Percentiles rank a stretch among this genome's conserved stretches.
Evolutionary conservation across 2,797 vertebrate species (phyloP).

Genomic region (Tympanoctomys barrerae): DNA sequence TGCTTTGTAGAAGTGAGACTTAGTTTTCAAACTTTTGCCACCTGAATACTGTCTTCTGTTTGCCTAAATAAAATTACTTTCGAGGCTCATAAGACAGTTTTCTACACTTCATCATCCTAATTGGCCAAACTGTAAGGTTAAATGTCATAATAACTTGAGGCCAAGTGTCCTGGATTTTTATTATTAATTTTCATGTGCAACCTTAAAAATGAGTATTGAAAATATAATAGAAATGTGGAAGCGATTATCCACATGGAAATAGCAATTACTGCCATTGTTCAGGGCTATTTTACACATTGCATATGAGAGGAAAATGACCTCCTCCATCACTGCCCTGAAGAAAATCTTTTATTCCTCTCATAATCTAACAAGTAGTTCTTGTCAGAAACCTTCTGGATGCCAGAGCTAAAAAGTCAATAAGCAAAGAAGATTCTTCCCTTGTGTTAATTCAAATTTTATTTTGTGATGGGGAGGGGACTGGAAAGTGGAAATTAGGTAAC

Average conservation of each 20-base stretch:
- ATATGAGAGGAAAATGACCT: not conserved
- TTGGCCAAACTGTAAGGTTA: conserved; percentile 2
- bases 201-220: not conserved
- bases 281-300: not conserved
- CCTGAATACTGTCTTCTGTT: not conserved
- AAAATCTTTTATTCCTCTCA: not conserved
- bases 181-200: not conserved
- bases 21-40: not conserved
- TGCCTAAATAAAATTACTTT: not conserved
- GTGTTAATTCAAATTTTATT: not conserved
- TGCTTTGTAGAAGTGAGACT: not conserved
- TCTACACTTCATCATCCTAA: not conserved
- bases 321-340: not conserved
- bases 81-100: not conserved
- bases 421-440: not conserved
- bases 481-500: not conserved
- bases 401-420: not conserved
- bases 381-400: not conserved
- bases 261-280: not conserved
- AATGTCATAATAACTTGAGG: not conserved
- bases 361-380: not conserved
- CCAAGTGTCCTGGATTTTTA: not conserved
- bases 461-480: not conserved
- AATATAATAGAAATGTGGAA: not conserved
- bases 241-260: not conserved